A percentile compares a stretch with the other conserved stretches of the same genome.
Evolutionary conservation across 2,113 vertebrate species (phyloP).

Genomic region (Prolemur simus): DNA sequence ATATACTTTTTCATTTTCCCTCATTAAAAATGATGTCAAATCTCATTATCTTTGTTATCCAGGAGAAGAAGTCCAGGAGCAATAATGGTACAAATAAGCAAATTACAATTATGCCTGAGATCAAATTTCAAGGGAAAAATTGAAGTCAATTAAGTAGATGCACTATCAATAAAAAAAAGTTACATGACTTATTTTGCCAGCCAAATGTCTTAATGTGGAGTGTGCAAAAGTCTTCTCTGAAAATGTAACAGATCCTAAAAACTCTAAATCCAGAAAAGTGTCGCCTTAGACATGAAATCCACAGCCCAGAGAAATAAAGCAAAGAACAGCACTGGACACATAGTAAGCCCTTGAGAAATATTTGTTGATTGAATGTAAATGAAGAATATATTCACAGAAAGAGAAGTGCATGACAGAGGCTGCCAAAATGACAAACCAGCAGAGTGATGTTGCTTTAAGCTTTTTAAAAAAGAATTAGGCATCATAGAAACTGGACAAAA

Average conservation of each 20-base stretch:
- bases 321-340: neutral
- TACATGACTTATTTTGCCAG: slow-evolving; percentile 31
- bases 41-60: slow-evolving; percentile 62
- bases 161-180: neutral
- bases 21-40: slow-evolving; percentile 68
- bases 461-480: neutral
- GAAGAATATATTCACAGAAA: neutral
- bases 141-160: slow-evolving; percentile 40
- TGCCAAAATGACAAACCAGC: neutral
- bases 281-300: neutral
- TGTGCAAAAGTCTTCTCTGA: neutral
- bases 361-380: neutral
- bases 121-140: slow-evolving; percentile 64
- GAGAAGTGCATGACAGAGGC: neutral
- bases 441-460: neutral
- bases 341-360: neutral
- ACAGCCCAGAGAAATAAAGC: neutral
- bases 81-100: slow-evolving; percentile 56
- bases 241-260: slow-evolving; percentile 21
- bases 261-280: neutral
- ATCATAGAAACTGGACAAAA: neutral
- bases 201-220: neutral
- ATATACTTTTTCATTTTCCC: slow-evolving; percentile 15
- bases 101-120: slow-evolving; percentile 60
- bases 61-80: slow-evolving; percentile 66